These are phyloP conservation scores for Lepus americanus DNA, from an alignment of 2,113 vertebrate genomes.

Conservation along the genomic window DNA sequence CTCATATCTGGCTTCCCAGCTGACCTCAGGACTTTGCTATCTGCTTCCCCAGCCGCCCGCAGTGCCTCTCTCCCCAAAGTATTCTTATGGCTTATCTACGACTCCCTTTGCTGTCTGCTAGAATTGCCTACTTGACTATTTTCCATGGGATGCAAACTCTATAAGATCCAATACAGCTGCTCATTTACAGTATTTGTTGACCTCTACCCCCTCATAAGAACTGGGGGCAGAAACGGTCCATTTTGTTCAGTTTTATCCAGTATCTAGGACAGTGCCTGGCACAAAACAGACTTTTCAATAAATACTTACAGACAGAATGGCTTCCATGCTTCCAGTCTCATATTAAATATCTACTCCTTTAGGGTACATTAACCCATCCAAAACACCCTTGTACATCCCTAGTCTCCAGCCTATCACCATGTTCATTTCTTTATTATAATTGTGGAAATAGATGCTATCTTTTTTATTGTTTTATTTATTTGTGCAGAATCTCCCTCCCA, in stretches of 20 bases:
- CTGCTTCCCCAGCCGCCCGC: neutral
- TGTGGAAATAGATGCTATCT: neutral
- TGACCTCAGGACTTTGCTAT: neutral
- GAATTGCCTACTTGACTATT: neutral
- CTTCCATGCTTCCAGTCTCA: neutral
- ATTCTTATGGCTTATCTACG: too few relatives aligned
- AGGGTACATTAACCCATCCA: neutral
- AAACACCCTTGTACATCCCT: neutral
- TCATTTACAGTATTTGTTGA: neutral
- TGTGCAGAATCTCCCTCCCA: neutral
- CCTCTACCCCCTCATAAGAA: neutral
- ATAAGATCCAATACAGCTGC: neutral
- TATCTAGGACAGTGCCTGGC: neutral
- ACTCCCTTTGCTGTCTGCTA: neutral
- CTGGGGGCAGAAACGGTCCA: neutral
- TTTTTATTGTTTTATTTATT: neutral
- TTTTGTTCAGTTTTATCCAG: neutral
- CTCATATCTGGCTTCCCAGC: neutral
- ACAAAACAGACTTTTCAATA: neutral
- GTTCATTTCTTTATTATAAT: neutral
- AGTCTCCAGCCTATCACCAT: neutral
- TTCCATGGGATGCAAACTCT: neutral
- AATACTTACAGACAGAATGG: constrained; percentile 28
- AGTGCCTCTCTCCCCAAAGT: neutral
- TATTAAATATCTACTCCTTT: neutral